Evolutionary conservation across 2,797 vertebrate genomes (phyloP).

Genomic region (Hapalemur alaotrensis): DNA sequence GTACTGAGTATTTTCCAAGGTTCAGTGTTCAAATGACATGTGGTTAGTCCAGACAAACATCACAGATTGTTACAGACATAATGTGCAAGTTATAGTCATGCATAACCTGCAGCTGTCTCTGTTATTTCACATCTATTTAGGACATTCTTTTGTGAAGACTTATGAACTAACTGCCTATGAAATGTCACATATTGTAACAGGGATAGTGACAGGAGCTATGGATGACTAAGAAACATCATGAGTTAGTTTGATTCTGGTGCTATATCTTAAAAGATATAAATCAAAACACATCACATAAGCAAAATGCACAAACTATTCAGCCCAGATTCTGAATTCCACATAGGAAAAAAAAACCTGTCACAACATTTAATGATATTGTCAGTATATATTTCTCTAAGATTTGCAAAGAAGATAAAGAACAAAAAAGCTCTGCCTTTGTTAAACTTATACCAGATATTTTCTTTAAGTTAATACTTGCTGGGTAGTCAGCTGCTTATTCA

Average conservation of each 20-base stretch:
- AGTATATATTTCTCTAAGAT: slow-evolving; percentile 10
- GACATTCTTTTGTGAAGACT: not conserved
- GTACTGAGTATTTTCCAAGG: slow-evolving; percentile 43
- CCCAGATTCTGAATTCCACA: slow-evolving; percentile 25
- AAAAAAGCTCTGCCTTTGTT: not conserved
- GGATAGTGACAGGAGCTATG: not conserved
- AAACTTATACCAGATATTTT: not conserved
- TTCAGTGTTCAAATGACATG: slow-evolving; percentile 29
- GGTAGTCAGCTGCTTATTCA: not conserved
- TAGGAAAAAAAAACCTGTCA: not conserved
- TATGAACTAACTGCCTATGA: not conserved
- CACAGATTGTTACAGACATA: slow-evolving; percentile 45
- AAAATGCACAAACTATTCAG: not conserved
- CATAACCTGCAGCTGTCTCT: slow-evolving; percentile 24
- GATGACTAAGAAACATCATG: not conserved
- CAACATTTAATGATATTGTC: slow-evolving; percentile 27
- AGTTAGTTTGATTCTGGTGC: slow-evolving; percentile 27
- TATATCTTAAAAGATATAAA: slow-evolving; percentile 39
- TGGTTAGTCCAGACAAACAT: slow-evolving; percentile 38
- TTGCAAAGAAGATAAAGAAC: not conserved
- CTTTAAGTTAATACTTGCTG: not conserved
- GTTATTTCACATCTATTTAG: not conserved
- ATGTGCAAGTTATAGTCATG: not conserved
- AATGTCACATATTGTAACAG: slow-evolving; percentile 32
- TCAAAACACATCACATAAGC: slow-evolving; percentile 43